Evolutionary conservation across 2,797 vertebrate species (phyloP), one percentile per base, ranked within the genome.

Genomic region (Prionace glauca): DNA sequence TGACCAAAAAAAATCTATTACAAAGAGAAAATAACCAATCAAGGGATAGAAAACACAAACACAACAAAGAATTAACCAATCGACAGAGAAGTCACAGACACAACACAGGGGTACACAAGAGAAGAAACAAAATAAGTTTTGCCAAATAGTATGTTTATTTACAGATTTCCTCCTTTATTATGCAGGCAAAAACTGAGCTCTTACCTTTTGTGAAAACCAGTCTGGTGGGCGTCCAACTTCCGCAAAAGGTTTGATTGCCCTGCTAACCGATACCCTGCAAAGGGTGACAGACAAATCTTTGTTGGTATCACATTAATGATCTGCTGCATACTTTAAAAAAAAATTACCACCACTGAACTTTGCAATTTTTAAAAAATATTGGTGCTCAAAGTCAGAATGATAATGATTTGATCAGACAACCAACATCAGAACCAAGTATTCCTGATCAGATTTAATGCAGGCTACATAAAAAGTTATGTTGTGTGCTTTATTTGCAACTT

Each of bases 201-300:
- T 96, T 97, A 98, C 99, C 98, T 99, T 99, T 96, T 99, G 99
- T 96, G 99, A 99, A 97, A 99, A 99, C 99, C 99, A 99, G 96
- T 99, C 99, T 96, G 99, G 99, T 96, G 99, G 99, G 45, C 99
- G 98, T 62, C 99, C 99, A 95, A 98, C 98, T 97, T 99, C 99
- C 97, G 99, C 98, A 97, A 99, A 99, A 0, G 99, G 99, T 96
- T 99, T 99, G 97, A 99, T 99, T 96, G 99, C 99, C 97, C 99
- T 98, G 97, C 99, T 99, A 96, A 99, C 99, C 65, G 99, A 99
- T 20, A 99, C 99, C 99, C 99, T 99, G 96, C 20, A 96, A 96
- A 5, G 96, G 86, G 96, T 95, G 60, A 92, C 20, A 69, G 2
- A 24, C 90, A 92, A 92, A 24, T 69, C 36, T 26, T 36, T 92